Percentiles rank a stretch among this genome's conserved stretches.
Conservation (phyloP, 2,113 vertebrate genomes). For the Natator depressus region DNA sequence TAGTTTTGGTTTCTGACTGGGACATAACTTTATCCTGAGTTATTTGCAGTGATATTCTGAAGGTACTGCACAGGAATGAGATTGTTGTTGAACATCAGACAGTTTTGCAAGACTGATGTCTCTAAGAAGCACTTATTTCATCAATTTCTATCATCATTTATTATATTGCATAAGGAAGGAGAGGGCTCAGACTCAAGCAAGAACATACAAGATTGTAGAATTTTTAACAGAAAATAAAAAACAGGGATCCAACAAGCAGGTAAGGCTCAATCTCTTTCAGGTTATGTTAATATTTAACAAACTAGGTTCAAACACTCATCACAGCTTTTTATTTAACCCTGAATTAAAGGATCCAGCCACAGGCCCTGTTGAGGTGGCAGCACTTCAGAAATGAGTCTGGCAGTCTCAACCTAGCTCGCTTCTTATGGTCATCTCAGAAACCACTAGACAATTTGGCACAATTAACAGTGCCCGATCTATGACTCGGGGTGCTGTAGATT, state of each 20-base stretch:
- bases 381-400: neutral
- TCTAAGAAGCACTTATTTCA: neutral
- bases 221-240: neutral
- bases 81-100: neutral
- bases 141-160: neutral
- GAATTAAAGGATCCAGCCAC: neutral
- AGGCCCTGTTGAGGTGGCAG: neutral
- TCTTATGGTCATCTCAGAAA: neutral
- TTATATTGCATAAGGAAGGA: neutral
- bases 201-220: neutral
- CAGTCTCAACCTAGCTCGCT: neutral
- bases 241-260: neutral
- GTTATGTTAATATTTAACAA: neutral
- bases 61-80: neutral
- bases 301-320: neutral
- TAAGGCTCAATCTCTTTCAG: neutral
- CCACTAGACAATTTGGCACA: neutral
- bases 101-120: neutral
- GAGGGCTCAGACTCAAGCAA: neutral
- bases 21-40: neutral
- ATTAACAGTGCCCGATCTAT: neutral
- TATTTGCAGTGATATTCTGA: neutral
- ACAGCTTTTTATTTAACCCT: neutral
- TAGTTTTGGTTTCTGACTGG: neutral
- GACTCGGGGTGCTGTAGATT: neutral